Conservation (phyloP, 2,113 vertebrate genomes). For the Spilogale gracilis region DNA sequence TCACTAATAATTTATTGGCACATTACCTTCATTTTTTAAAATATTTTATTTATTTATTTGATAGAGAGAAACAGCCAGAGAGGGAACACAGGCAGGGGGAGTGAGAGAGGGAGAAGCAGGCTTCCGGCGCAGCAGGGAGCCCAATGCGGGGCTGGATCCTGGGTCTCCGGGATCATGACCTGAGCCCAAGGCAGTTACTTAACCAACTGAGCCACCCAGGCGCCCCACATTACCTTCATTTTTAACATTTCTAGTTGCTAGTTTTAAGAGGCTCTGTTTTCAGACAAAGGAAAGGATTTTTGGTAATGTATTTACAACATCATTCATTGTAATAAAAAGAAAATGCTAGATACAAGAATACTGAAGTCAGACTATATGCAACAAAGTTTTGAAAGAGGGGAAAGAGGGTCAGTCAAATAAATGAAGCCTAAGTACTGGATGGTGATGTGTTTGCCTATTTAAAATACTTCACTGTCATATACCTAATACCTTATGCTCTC, state of each 20-base stretch:
- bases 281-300: conserved; percentile 46
- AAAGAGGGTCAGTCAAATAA: conserved; percentile 31
- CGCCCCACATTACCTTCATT: neutral
- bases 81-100: too few relatives aligned
- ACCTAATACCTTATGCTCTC: conserved; percentile 29
- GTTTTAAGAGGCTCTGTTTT: conserved; percentile 40
- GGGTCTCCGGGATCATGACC: too few relatives aligned
- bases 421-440: conserved; percentile 40
- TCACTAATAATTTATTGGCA: conserved; percentile 49
- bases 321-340: conserved; percentile 66
- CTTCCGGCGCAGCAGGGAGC: too few relatives aligned
- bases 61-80: too few relatives aligned
- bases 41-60: too few relatives aligned
- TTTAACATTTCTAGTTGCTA: conserved; percentile 60
- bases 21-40: conserved; percentile 33
- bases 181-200: too few relatives aligned
- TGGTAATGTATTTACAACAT: conserved; percentile 32
- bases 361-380: conserved; percentile 18
- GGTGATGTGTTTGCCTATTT: conserved; percentile 31
- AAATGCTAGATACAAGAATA: conserved; percentile 59
- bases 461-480: conserved; percentile 34
- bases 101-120: too few relatives aligned
- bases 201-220: too few relatives aligned
- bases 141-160: too few relatives aligned
- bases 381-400: conserved; percentile 49